These are phyloP conservation scores for Astreopora myriophthalma DNA, from an alignment of 64 coral and sea anemone species.

Conservation along the genomic window DNA sequence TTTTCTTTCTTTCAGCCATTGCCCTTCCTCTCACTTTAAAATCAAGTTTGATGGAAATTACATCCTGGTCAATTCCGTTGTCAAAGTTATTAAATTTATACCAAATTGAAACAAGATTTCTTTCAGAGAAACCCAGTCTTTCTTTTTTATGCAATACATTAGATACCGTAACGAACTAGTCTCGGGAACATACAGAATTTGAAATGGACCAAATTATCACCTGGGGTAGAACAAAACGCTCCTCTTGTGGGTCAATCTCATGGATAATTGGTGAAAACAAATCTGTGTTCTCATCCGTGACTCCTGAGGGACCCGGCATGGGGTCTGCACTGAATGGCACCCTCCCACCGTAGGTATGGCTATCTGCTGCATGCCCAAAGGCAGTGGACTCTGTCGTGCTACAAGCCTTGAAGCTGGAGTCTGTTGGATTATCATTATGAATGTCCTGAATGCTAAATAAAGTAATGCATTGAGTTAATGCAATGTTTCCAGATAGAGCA, in stretches of 20 bases:
- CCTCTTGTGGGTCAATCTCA: conserved; percentile 6
- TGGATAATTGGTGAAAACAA: conserved; percentile 4
- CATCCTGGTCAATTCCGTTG: too few species aligned
- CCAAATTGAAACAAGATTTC: too few species aligned
- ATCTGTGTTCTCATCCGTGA: not conserved
- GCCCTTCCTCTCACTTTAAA: too few species aligned
- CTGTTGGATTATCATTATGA: not conserved
- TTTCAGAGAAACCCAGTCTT: too few species aligned
- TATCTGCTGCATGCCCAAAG: not conserved
- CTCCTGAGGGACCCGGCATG: not conserved
- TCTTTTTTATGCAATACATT: too few species aligned
- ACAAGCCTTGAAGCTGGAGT: not conserved
- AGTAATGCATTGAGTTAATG: not conserved
- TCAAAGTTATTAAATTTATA: too few species aligned
- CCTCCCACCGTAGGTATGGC: not conserved
- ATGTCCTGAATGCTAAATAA: not conserved
- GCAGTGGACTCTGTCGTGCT: not conserved
- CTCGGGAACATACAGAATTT: too few species aligned
- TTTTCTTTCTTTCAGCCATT: too few species aligned
- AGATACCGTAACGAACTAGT: too few species aligned
- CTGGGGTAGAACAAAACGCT: conserved; percentile 13
- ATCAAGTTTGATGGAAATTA: too few species aligned
- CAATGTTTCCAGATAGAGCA: too few species aligned
- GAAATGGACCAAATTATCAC: too few species aligned
- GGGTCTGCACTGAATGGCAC: not conserved